These are phyloP conservation scores for Eupithecia vulgata DNA, from an alignment of 2,888 invertebrate species.

Conservation along the genomic window DNA sequence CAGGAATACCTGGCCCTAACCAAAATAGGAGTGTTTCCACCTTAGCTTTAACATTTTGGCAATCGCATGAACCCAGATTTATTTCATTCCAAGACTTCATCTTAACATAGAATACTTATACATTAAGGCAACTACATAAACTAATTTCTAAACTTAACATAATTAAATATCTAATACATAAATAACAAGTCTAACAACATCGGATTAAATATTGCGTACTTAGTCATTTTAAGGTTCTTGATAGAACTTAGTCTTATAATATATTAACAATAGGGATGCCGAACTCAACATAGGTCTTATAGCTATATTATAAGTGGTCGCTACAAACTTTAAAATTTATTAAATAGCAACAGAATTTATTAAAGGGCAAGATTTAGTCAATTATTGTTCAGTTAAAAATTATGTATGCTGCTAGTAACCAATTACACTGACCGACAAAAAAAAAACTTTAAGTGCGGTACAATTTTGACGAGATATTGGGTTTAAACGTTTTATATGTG, in stretches of 20 bases:
- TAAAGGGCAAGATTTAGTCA: neutral
- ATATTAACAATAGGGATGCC: neutral
- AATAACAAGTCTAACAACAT: slow-evolving; percentile 1
- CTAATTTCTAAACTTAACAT: slow-evolving; percentile 9
- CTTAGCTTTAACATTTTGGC: neutral
- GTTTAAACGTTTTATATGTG: no score
- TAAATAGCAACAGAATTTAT: neutral
- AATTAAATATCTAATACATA: neutral
- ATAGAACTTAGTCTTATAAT: neutral
- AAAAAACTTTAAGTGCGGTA: no score
- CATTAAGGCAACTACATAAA: neutral
- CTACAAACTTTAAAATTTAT: neutral
- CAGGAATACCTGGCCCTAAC: no score
- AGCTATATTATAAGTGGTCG: neutral
- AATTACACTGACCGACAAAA: no score
- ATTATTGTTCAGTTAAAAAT: neutral
- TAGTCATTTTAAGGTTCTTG: neutral
- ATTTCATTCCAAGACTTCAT: neutral
- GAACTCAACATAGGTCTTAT: neutral
- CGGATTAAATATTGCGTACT: neutral
- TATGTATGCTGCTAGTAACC: neutral
- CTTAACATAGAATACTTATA: neutral
- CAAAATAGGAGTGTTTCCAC: neutral
- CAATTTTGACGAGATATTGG: no score
- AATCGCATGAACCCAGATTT: neutral